These are phyloP conservation scores for Eucera pruinosa DNA, from an alignment of 2,888 invertebrate species.

Conservation along the genomic window DNA sequence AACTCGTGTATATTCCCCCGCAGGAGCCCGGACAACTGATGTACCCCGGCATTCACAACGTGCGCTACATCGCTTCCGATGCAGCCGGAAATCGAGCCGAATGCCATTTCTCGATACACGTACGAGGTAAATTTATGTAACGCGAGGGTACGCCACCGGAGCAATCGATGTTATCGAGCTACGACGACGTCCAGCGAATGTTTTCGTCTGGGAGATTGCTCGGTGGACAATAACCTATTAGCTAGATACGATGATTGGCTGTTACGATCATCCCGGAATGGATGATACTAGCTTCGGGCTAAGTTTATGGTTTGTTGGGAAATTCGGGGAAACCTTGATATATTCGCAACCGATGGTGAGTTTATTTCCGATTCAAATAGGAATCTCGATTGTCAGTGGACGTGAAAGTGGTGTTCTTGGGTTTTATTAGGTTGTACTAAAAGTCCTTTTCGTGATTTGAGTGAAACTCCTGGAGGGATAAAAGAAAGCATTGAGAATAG, in stretches of 20 bases:
- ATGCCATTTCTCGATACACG: constrained; percentile 88
- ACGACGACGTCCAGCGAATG: constrained; percentile 42
- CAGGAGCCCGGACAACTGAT: constrained; percentile 88
- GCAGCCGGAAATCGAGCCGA: constrained; percentile 87
- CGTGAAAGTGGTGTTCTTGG: not conserved
- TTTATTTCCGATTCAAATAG: too few relatives aligned
- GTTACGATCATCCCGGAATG: not conserved
- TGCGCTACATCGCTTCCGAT: constrained; percentile 88
- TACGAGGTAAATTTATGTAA: constrained; percentile 85
- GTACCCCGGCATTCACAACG: constrained; percentile 86
- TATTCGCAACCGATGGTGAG: not conserved
- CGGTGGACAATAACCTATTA: not conserved
- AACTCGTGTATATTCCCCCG: constrained; percentile 51
- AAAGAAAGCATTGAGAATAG: too few relatives aligned
- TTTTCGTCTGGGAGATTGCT: not conserved
- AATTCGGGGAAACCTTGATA: not conserved
- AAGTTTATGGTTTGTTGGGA: constrained; percentile 2
- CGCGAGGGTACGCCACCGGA: constrained; percentile 1
- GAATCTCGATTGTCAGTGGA: not conserved
- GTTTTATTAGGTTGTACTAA: too few relatives aligned
- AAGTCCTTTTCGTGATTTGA: too few relatives aligned
- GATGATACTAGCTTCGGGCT: not conserved
- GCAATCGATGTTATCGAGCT: constrained; percentile 55
- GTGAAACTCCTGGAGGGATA: too few relatives aligned
- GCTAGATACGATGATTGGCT: constrained; percentile 5